Base-by-base conservation (phyloP, 2,797 vertebrate species). In the Eremophila alpestris region DNA sequence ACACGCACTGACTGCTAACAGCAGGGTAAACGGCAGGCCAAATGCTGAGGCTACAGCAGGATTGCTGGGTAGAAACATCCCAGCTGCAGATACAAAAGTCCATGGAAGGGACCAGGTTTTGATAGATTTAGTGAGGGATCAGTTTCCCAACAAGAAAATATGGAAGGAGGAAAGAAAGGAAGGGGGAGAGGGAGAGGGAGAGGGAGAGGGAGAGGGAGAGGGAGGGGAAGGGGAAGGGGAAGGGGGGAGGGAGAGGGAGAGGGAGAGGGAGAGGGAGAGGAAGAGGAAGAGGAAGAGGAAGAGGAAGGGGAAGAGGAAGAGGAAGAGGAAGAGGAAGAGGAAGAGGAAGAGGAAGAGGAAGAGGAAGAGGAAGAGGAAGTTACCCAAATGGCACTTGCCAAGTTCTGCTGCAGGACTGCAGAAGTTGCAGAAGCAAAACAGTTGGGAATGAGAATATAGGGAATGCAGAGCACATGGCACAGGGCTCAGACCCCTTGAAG, bases 401-500 rank as follows among this genome's bases (percentile, higher is more conserved):
- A 22, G 32, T 58, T 87, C 41, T 32, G 46, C 46, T 49, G 23
- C 16, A 27, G 32, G 32, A 45, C 41, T 51, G 24, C 49, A 68
- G 22, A 71, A 74, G 13, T 12, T 52, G 46, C 11, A 63, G 76
- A 87, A 29, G 34, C 27, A n/a, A n/a, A 94, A 6, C 8, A 22
- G 15, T 32, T 82, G n/a, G 21, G 40, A 79, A 49, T 27, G 32
- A 83, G 69, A 87, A 63, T 7, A 48, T 0, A 3, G 63, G 41
- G 46, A 88, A 30, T 7, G 46, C 32, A 49, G 59, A 88, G 34
- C 59, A 52, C 41, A 26, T 0, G 2, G 34, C 1, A 1, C 0
- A 1, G 51, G 27, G 30, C 16, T 74, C 85, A 21, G 11, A n/a
- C 27, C 34, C 18, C 29, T 17, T 27, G 26, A 64, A 82, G 45